phyloP scores from a whole-genome alignment of 2,888 invertebrate genomes.

The Tenodera sinensis region DNA sequence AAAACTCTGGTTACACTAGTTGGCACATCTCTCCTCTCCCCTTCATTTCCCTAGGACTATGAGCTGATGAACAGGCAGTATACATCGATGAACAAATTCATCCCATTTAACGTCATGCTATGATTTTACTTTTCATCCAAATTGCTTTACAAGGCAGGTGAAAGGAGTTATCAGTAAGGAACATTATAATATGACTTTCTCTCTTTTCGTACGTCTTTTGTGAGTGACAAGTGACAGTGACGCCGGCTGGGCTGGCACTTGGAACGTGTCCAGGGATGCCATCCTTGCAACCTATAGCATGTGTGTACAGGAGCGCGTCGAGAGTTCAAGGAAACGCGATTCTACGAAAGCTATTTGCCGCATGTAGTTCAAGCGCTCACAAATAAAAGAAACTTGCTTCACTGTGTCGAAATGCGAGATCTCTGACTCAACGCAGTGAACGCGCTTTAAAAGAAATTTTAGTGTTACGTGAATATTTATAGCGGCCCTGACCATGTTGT shows the following conservation, averaged over 20 bases:
- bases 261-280: neutral
- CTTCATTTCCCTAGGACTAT: too few relatives aligned
- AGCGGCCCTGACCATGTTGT: too few relatives aligned
- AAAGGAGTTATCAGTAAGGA: neutral
- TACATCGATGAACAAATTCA: neutral
- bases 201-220: neutral
- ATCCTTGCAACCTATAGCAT: neutral
- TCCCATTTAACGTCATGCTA: neutral
- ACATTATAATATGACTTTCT: neutral
- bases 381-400: too few relatives aligned
- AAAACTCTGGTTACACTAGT: too few relatives aligned
- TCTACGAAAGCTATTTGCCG: neutral
- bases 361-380: neutral
- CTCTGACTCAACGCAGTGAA: too few relatives aligned
- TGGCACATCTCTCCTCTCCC: too few relatives aligned
- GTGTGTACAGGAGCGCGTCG: neutral
- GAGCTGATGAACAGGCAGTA: too few relatives aligned
- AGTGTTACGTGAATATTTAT: too few relatives aligned
- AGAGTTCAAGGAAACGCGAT: neutral
- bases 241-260: neutral
- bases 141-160: neutral
- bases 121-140: neutral
- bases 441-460: too few relatives aligned
- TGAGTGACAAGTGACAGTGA: neutral
- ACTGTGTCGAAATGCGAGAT: too few relatives aligned